phyloP scores from a whole-genome alignment of 2,888 invertebrate genomes.

The Zaprionus bogoriensis region DNA sequence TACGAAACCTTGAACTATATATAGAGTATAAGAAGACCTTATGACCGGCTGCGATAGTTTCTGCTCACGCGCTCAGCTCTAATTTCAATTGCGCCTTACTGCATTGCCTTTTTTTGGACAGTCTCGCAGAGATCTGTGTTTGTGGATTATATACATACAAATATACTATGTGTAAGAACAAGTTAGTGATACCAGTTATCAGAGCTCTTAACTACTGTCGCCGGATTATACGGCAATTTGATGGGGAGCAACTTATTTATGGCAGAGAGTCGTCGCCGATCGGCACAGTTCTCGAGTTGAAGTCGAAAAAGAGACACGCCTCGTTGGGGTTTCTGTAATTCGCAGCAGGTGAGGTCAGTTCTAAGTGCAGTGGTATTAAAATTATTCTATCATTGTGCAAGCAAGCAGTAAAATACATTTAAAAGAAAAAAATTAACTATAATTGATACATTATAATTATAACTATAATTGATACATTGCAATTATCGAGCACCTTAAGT shows the following conservation, averaged over 20 bases:
- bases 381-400: no score
- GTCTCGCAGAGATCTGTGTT: slow-evolving; percentile 16
- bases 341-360: slow-evolving; percentile 34
- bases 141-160: not conserved
- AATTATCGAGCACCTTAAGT: not conserved
- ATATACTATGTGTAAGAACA: not conserved
- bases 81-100: slow-evolving; percentile 9
- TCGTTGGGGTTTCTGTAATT: slow-evolving; percentile 4
- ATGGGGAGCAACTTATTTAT: slow-evolving; percentile 18
- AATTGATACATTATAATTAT: slow-evolving; percentile 1
- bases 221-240: slow-evolving; percentile 16
- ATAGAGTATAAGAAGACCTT: not conserved
- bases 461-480: slow-evolving; percentile 12
- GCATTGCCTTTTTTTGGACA: not conserved
- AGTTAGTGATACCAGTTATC: slow-evolving; percentile 40
- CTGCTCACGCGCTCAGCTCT: slow-evolving; percentile 1
- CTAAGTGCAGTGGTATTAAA: no score
- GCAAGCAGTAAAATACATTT: slow-evolving; percentile 3
- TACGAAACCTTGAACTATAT: not conserved
- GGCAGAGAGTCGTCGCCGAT: slow-evolving; percentile 1
- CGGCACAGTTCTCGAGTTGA: slow-evolving; percentile 4
- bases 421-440: not conserved
- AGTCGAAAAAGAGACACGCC: slow-evolving; percentile 5
- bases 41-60: not conserved
- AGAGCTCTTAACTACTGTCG: slow-evolving; percentile 9